These are phyloP conservation scores for Semnopithecus entellus DNA, from an alignment of 2,113 vertebrate species.

Conservation along the genomic window DNA sequence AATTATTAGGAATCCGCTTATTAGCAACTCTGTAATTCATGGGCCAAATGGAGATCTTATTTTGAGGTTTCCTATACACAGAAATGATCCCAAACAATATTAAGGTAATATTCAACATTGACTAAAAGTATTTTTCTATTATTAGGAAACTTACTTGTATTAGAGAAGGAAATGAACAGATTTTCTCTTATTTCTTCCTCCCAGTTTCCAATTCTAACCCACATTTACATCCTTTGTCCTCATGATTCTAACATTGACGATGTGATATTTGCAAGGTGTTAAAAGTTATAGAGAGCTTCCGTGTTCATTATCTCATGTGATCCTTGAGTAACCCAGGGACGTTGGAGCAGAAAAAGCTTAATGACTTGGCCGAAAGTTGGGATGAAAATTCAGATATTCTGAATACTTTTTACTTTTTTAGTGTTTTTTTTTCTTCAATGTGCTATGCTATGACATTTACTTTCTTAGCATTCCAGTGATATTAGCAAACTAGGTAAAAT, in stretches of 20 bases:
- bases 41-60: background rate
- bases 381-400: background rate
- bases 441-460: background rate
- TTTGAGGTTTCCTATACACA: background rate
- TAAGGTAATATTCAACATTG: background rate
- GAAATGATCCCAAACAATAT: background rate
- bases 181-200: background rate
- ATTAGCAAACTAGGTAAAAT: background rate
- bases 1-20: conserved; percentile 7
- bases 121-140: background rate
- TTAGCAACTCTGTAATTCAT: background rate
- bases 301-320: background rate
- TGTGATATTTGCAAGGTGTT: background rate
- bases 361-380: background rate
- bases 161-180: background rate
- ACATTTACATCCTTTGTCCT: background rate
- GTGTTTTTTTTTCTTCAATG: background rate
- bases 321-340: background rate
- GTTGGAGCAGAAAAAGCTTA: background rate
- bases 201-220: conserved; percentile 12
- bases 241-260: background rate
- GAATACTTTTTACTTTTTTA: background rate
- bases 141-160: background rate
- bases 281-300: background rate
- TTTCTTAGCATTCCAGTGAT: background rate